phyloP scores from a whole-genome alignment of 2,113 vertebrate genomes.

The Furnarius figulus region DNA sequence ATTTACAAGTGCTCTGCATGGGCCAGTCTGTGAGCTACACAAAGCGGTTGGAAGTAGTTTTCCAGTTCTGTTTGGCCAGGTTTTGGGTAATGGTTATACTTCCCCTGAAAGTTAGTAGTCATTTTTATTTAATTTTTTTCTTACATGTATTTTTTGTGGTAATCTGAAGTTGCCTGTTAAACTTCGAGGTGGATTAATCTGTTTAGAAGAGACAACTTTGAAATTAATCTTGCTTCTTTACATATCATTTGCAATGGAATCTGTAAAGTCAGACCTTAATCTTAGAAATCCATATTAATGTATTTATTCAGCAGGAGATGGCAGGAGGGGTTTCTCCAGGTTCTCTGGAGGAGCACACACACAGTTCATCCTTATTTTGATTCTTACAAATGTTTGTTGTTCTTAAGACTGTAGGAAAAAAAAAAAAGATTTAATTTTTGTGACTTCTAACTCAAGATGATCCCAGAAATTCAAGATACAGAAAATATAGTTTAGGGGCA shows the following conservation, averaged over 20 bases:
- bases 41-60: background rate
- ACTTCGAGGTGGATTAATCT: background rate
- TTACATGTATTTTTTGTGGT: background rate
- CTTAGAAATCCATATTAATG: background rate
- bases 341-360: background rate
- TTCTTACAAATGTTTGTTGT: background rate
- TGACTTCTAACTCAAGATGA: background rate
- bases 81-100: background rate
- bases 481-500: background rate
- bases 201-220: background rate
- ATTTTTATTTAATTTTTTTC: background rate
- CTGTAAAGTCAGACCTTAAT: background rate
- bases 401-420: background rate
- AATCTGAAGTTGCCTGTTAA: background rate
- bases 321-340: background rate
- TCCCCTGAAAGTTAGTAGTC: background rate
- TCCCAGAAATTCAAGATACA: background rate
- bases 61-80: background rate
- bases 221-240: background rate
- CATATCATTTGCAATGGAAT: background rate
- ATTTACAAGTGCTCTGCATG: background rate
- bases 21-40: background rate
- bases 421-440: background rate
- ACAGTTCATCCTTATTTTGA: background rate
- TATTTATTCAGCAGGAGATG: background rate